phyloP scores from a whole-genome alignment of 2,888 invertebrate genomes.

The Drosophila anomalata region DNA sequence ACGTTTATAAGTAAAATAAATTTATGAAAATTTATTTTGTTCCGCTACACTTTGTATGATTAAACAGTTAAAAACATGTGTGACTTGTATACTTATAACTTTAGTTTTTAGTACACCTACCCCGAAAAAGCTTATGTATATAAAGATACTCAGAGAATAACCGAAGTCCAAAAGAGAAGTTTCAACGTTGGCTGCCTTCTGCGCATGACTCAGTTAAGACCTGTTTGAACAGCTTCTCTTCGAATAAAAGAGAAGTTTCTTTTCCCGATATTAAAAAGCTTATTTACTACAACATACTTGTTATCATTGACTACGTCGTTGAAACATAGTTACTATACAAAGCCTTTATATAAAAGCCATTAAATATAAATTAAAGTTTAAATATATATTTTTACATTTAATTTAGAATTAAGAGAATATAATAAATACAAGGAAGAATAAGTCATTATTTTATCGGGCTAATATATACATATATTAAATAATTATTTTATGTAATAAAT shows the following conservation, averaged over 20 bases:
- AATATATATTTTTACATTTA: no score
- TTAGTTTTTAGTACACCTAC: constrained; percentile 27
- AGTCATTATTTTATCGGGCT: no score
- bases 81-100: constrained; percentile 49
- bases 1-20: constrained; percentile 63
- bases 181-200: neutral
- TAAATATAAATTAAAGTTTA: no score
- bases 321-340: no score
- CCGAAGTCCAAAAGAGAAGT: neutral
- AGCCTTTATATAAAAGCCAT: no score
- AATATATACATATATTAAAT: no score
- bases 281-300: neutral
- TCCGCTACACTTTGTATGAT: constrained; percentile 20
- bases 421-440: no score
- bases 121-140: constrained; percentile 39
- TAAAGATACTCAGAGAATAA: neutral
- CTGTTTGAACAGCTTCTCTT: neutral
- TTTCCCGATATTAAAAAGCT: neutral
- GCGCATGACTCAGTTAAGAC: constrained; percentile 11
- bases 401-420: no score
- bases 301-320: no score
- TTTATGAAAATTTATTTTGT: constrained; percentile 29
- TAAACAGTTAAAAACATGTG: constrained; percentile 10
- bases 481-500: no score
- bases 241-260: neutral